Evolutionary conservation across 2,113 vertebrate genomes (phyloP).

Genomic region (Scopus umbretta): DNA sequence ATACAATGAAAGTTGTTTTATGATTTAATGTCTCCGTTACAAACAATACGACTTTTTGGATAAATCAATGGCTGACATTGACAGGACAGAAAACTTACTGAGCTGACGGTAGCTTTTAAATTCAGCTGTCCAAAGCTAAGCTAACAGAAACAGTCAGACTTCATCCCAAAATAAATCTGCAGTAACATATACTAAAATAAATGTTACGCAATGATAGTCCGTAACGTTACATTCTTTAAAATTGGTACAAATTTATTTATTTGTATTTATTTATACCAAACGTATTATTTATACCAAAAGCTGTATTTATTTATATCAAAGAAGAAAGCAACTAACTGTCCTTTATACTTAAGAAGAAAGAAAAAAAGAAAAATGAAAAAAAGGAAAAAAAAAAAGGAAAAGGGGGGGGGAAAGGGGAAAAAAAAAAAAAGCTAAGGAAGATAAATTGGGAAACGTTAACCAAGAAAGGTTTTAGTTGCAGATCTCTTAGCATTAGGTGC

Average conservation of each 20-base stretch:
- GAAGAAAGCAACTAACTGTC: neutral
- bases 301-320: neutral
- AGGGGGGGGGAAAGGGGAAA: too few species aligned
- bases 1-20: constrained; percentile 43
- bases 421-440: neutral
- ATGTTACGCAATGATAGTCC: neutral
- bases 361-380: neutral
- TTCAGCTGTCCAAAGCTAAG: constrained; percentile 42
- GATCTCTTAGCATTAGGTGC: neutral
- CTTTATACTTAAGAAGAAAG: neutral
- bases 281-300: neutral
- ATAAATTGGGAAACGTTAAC: neutral
- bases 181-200: neutral
- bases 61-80: constrained; percentile 45
- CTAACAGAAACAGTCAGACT: neutral
- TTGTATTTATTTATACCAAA: too few species aligned
- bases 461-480: neutral
- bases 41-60: constrained; percentile 61
- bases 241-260: neutral
- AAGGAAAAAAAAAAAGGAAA: rapidly evolving
- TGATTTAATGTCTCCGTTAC: constrained; percentile 50
- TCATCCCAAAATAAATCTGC: neutral
- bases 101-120: constrained; percentile 45
- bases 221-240: neutral
- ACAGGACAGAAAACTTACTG: constrained; percentile 43